phyloP scores from a whole-genome alignment of 2,888 invertebrate species.

The Tachystola acroxantha region DNA sequence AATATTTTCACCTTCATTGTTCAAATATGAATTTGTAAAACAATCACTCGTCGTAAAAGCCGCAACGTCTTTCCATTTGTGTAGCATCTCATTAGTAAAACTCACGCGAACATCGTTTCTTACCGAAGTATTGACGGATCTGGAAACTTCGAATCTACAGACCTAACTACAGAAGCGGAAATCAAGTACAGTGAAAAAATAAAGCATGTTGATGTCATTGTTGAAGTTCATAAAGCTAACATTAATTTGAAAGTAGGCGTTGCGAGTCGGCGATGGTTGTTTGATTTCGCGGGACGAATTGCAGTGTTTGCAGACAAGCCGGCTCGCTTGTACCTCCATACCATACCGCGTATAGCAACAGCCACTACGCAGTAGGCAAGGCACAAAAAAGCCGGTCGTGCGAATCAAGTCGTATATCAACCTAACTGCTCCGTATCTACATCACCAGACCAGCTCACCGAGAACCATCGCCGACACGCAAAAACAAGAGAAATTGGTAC shows the following conservation, averaged over 20 bases:
- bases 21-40: slow-evolving; percentile 1
- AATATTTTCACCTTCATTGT: slow-evolving; percentile 5
- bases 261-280: slow-evolving; percentile 8
- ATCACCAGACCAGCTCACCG: slow-evolving; percentile 4
- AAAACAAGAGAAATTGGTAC: slow-evolving; percentile 25
- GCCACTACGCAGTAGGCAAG: slow-evolving; percentile 32
- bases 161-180: neutral
- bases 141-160: no score
- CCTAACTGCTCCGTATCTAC: slow-evolving; percentile 2
- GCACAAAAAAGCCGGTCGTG: slow-evolving; percentile 27
- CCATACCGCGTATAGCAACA: slow-evolving; percentile 15
- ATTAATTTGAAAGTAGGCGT: slow-evolving; percentile 2
- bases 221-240: neutral
- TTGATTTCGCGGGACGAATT: slow-evolving; percentile 2
- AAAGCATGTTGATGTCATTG: neutral
- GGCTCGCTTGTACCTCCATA: slow-evolving; percentile 2
- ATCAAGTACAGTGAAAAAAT: neutral
- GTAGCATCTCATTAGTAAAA: no score
- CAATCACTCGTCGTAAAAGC: no score
- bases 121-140: no score
- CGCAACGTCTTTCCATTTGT: no score
- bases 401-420: slow-evolving; percentile 16
- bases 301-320: slow-evolving; percentile 1
- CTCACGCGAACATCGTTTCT: no score
- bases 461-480: slow-evolving; percentile 3